Evolutionary conservation across 2,797 vertebrate genomes (phyloP), one percentile per base, ranked within the genome.

Genomic region (Menidia menidia): DNA sequence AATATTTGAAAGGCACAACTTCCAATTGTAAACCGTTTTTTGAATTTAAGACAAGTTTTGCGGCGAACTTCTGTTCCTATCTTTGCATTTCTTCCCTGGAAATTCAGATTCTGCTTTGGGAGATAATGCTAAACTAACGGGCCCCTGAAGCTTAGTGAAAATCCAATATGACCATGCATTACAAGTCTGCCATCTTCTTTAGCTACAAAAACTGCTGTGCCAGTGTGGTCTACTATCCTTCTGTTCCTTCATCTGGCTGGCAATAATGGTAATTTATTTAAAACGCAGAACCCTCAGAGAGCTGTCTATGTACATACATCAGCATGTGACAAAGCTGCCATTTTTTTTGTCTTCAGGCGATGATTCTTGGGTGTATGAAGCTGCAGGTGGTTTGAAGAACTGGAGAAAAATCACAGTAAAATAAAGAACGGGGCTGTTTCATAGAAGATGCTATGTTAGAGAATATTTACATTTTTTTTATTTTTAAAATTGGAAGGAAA

Each of bases 371-470:
- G 25, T 1, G 9, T 32, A 31, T 52, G 8, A 51, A 60, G 71
- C 63, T 4, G 19, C 77, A 79, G 79, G 82, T 73, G 66, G 51
- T 64, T 76, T 48, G 62, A 86, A 68, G 14, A 70, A 80, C 78
- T 18, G 18, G 33, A 50, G 64, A 4, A 4, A 53, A 66, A 68
- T 60, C 19, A 60, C 58, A 71, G 52, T 41, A 11, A 64, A 50
- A 75, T 30, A 73, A 62, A 55, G 18, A 56, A 55, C 72, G 65
- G 6, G 45, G 25, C 48, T 50, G 19, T n/a, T 51, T 18, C 44
- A 58, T 7, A 32, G 56, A 69, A 62, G 47, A 68, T 31, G 54
- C 30, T 56, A 56, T 54, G 57, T 5, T 42, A 19, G 43, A 6
- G 47, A 65, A 39, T 31, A 51, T 77, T 56, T 41, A n/a, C 9